Percentiles rank a stretch among this genome's conserved stretches.
These are phyloP conservation scores for Arctocebus calabarensis DNA, from an alignment of 2,797 vertebrate species.

Conservation along the genomic window DNA sequence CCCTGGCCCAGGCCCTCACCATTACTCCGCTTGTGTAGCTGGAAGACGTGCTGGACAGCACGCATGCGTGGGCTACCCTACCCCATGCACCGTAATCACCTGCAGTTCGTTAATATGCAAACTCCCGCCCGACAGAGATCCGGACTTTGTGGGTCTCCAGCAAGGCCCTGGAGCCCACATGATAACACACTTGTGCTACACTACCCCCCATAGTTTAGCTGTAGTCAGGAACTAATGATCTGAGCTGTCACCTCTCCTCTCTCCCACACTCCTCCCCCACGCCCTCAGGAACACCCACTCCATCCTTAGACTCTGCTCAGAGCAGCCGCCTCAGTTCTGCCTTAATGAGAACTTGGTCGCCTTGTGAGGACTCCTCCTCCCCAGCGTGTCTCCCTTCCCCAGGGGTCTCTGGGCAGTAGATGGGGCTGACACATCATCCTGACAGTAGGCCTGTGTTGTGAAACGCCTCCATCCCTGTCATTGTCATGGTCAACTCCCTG, in stretches of 20 bases:
- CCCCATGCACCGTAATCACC: not conserved
- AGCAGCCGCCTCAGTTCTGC: not conserved
- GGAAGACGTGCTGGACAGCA: not conserved
- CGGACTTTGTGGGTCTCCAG: not conserved
- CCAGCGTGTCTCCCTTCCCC: not conserved
- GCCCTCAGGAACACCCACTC: not conserved
- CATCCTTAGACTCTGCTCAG: not conserved
- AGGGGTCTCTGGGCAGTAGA: not conserved
- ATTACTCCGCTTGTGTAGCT: not conserved
- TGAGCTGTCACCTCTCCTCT: not conserved
- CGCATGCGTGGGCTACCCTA: not conserved
- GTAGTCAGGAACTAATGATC: not conserved
- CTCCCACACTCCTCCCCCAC: not conserved
- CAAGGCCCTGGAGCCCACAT: not conserved
- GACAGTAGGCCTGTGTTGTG: not conserved
- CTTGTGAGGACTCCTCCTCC: not conserved
- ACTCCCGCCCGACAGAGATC: not conserved
- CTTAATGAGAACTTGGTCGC: not conserved
- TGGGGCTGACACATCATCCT: not conserved
- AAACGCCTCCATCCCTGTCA: not conserved
- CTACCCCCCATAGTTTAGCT: not conserved
- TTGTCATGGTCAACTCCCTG: not conserved
- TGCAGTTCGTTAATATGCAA: not conserved
- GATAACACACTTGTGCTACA: not conserved
- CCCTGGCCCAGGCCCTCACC: not conserved